A percentile compares a stretch with the other conserved stretches of the same genome.
phyloP scores from a whole-genome alignment of 2,888 invertebrate genomes.

The Dasysyrphus tricinctus region DNA sequence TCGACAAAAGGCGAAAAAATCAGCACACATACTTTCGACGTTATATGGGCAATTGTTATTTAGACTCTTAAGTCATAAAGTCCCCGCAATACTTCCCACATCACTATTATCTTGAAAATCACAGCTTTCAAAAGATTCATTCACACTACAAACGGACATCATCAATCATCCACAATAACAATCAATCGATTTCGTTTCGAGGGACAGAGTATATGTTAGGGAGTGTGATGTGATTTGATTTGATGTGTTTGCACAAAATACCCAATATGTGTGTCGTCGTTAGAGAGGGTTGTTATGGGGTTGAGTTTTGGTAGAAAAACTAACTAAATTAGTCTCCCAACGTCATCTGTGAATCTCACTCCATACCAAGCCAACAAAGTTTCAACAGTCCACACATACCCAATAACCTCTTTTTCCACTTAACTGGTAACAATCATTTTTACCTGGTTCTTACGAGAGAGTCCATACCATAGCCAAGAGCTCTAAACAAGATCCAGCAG shows the following conservation, averaged over 20 bases:
- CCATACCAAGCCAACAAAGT: constrained; percentile 13
- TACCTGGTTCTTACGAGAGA: not conserved
- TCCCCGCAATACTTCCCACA: constrained; percentile 22
- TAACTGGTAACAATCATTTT: constrained; percentile 38
- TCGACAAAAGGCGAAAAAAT: constrained; percentile 56
- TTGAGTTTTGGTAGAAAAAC: constrained; percentile 34
- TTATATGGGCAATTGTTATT: not conserved
- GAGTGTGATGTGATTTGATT: constrained; percentile 16
- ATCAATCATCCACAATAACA: constrained; percentile 72
- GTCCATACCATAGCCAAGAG: constrained; percentile 39
- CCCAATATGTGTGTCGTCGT: constrained; percentile 45
- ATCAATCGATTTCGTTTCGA: constrained; percentile 57
- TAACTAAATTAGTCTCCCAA: constrained; percentile 67
- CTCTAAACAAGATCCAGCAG: constrained; percentile 50
- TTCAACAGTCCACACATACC: constrained; percentile 5
- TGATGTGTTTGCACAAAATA: constrained; percentile 41
- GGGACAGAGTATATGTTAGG: constrained; percentile 3
- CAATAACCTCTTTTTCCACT: constrained; percentile 1
- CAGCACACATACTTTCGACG: constrained; percentile 16
- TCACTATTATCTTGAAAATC: not conserved
- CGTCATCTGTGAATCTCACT: constrained; percentile 11
- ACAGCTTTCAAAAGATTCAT: constrained; percentile 58
- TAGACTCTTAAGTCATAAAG: constrained; percentile 40
- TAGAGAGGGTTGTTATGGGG: constrained; percentile 16
- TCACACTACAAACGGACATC: constrained; percentile 38